A percentile compares a stretch with the other conserved stretches of the same genome.
Conservation (phyloP, 2,888 invertebrate species). For the Globia sparganii region DNA sequence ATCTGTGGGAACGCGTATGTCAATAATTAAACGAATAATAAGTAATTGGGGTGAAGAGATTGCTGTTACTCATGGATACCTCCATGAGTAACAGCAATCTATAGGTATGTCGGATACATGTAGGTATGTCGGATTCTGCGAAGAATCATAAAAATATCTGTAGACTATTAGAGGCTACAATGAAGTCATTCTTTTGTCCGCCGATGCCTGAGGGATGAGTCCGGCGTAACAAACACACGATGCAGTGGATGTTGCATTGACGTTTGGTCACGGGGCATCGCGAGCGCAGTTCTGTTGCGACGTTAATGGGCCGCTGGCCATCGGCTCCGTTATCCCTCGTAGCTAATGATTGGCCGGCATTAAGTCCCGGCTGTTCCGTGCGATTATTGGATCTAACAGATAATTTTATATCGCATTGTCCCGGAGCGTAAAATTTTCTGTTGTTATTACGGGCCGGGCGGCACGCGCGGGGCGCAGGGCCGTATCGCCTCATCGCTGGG, state of each 20-base stretch:
- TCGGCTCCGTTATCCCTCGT: slow-evolving; percentile 89
- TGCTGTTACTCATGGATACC: slow-evolving; percentile 60
- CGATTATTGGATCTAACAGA: slow-evolving; percentile 91
- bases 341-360: slow-evolving; percentile 91
- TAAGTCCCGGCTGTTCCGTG: slow-evolving; percentile 89
- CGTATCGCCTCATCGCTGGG: slow-evolving; percentile 79
- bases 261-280: slow-evolving; percentile 89
- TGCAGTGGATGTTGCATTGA: slow-evolving; percentile 84
- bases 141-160: slow-evolving; percentile 79
- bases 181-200: slow-evolving; percentile 88
- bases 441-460: slow-evolving; percentile 86
- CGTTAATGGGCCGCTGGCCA: slow-evolving; percentile 84
- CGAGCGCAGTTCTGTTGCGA: slow-evolving; percentile 76
- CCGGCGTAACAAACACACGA: slow-evolving; percentile 76
- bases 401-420: slow-evolving; percentile 91
- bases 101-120: slow-evolving; percentile 59
- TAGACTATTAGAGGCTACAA: slow-evolving; percentile 80
- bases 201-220: slow-evolving; percentile 82
- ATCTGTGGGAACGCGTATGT: slow-evolving; percentile 77
- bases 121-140: slow-evolving; percentile 71
- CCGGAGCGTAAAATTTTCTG: slow-evolving; percentile 90
- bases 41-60: slow-evolving; percentile 70
- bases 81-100: no score
- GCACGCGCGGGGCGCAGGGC: slow-evolving; percentile 75
- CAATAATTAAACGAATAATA: slow-evolving; percentile 80